Evolutionary conservation across 1,140 invertebrate species (phyloP), one percentile per base, ranked within the genome.

Genomic region (Coelopa frigida): DNA sequence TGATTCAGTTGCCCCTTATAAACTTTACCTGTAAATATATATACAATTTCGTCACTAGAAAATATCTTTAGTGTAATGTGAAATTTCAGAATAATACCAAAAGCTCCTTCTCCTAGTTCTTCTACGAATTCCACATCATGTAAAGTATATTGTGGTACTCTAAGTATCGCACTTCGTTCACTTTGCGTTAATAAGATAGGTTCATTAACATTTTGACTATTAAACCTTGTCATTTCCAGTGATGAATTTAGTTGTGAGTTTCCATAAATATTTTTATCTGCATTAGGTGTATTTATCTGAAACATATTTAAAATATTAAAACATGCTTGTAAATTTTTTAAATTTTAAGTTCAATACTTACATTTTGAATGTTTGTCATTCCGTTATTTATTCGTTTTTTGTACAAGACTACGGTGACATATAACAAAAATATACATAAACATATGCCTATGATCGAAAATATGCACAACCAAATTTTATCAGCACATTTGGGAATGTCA

Each of bases 21-120:
- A 0, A 93, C 89, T 76, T 94, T 90, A 8, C 81, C 80, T 82
- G 49, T 31, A 46, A 48, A 21, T 21, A 42, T 38, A 39, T 32
- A 1, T 43, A 8, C 5, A 18, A 23, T 39, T 39, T 15, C 1
- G 7, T 31, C 22, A 12, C 10, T 37, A 37, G 20, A 22, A 39
- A 20, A 39, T 21, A 39, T 18, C 12, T 22, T 39, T 22, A 15
- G 14, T 37, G 4, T 11, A 17, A 10, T 8, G 10, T 20, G 10
- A 10, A 3, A 37, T 10, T 15, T 12, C 20, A 4, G 15, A 12
- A 20, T 14, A 14, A 76, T 78, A 75, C 94, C 94, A 74, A 96
- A 98, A 37, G 92, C 90, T 20, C 94, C 94, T 76, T 98, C 93
- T 10, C 94, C 94, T 3, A 98, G 72, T 70, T 97, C 94, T 69